Evolutionary conservation across 2,797 vertebrate species (phyloP), one percentile per base, ranked within the genome.

Genomic region (Acanthurus tractus): DNA sequence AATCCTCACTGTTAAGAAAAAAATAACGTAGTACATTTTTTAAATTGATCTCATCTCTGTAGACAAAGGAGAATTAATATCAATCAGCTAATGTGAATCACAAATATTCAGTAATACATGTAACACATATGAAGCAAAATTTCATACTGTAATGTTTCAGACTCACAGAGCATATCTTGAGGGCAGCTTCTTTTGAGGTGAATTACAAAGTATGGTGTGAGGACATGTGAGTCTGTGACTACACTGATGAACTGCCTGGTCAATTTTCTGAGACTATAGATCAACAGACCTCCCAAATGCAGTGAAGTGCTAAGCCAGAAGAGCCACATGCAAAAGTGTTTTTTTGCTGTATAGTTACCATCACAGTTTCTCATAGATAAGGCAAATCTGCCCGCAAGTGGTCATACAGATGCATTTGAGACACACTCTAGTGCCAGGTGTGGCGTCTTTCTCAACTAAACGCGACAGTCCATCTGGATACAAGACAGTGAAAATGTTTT

Each of bases 391-490:
- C 36, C n/a, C 67, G 50, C 45, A 22, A 44, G 36, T 34, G 62
- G 48, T 74, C 52, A 63, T 11, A 53, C 52, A 72, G 46, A n/a
- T 63, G 61, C 20, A 64, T 70, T 78, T 70, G 57, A 75, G 70
- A 72, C 15, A 6, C 45, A 34, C 67, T 80, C 57, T 62, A 10
- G 57, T 59, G n/a, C 22, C 55, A 56, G 50, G 53, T 73, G 61
- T 74, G 57, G 57, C 77, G 50, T 67, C 50, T 62, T 20, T 63
- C 29, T 67, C 36, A 54, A 40, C 52, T 23, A 48, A 42, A 67
- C 10, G 20, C 9, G 22, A 15, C 52, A 10, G 22, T 61, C 52
- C 58, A 68, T 73, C 68, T 83, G 67, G 53, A 57, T 62, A 29
- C 8, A 38, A 67, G 58, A 63, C 20, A 44, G 15, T n/a, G 56